Conservation (phyloP, 2,888 invertebrate species). For the Hyles lineata region DNA sequence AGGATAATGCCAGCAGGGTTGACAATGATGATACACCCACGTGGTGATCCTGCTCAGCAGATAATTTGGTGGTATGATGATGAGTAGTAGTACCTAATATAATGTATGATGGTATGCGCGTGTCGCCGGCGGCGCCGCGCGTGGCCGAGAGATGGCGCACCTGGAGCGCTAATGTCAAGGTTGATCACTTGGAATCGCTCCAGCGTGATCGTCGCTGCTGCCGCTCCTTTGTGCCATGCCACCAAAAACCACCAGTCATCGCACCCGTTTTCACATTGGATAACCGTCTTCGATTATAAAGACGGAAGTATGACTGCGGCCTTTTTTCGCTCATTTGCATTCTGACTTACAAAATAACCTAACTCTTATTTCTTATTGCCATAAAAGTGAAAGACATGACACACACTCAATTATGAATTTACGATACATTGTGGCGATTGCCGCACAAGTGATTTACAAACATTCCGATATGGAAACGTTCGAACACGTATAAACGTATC, state of each 20-base stretch:
- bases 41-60: neutral
- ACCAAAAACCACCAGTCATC: conserved; percentile 1
- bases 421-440: conserved; percentile 42
- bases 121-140: conserved; percentile 35
- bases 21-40: neutral
- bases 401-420: neutral
- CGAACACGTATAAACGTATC: conserved; percentile 6
- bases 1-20: neutral
- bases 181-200: conserved; percentile 75
- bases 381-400: neutral
- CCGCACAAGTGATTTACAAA: conserved; percentile 31
- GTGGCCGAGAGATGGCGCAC: conserved; percentile 48
- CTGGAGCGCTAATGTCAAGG: conserved; percentile 82
- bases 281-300: neutral
- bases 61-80: neutral
- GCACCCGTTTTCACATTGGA: neutral
- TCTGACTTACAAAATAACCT: neutral
- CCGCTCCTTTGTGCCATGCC: conserved; percentile 23
- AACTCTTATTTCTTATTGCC: neutral
- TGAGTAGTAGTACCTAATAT: conserved; percentile 1
- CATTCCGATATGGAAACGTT: conserved; percentile 6
- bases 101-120: conserved; percentile 55
- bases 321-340: neutral
- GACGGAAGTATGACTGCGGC: neutral
- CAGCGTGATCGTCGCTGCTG: conserved; percentile 56